phyloP scores from a whole-genome alignment of 1,140 invertebrate genomes.

The Apis cerana region DNA sequence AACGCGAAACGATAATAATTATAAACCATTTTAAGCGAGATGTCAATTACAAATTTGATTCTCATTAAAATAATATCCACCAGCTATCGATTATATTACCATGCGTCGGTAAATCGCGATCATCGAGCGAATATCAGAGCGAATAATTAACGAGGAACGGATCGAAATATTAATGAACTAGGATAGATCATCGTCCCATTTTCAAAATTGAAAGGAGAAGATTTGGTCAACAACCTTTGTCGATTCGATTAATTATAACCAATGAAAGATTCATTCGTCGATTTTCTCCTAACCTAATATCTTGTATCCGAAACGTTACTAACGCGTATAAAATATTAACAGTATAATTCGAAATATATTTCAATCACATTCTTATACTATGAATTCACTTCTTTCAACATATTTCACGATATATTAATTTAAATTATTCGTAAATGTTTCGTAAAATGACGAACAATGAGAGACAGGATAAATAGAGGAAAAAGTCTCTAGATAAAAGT shows the following conservation, averaged over 20 bases:
- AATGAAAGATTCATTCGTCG: not conserved
- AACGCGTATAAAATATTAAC: too few relatives aligned
- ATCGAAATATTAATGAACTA: not conserved
- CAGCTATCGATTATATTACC: not conserved
- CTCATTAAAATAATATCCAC: not conserved
- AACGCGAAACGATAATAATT: not conserved
- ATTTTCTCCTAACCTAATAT: too few relatives aligned
- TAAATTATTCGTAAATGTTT: too few relatives aligned
- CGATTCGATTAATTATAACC: not conserved
- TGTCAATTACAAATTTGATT: not conserved
- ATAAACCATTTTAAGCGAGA: not conserved
- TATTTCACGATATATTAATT: too few relatives aligned
- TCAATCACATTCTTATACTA: too few relatives aligned
- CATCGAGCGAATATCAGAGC: not conserved
- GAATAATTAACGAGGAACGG: constrained; percentile 5
- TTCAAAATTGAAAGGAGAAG: too few relatives aligned
- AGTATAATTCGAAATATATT: too few relatives aligned
- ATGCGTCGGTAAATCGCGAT: not conserved
- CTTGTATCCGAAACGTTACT: too few relatives aligned
- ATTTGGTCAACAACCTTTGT: too few relatives aligned
- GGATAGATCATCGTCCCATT: not conserved
- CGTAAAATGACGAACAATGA: too few relatives aligned
- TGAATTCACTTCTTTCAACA: too few relatives aligned
- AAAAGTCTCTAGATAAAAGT: not conserved
- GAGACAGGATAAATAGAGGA: too few relatives aligned